Evolutionary conservation across 2,888 invertebrate genomes (phyloP).

Genomic region (Drosophila melanosoma): DNA sequence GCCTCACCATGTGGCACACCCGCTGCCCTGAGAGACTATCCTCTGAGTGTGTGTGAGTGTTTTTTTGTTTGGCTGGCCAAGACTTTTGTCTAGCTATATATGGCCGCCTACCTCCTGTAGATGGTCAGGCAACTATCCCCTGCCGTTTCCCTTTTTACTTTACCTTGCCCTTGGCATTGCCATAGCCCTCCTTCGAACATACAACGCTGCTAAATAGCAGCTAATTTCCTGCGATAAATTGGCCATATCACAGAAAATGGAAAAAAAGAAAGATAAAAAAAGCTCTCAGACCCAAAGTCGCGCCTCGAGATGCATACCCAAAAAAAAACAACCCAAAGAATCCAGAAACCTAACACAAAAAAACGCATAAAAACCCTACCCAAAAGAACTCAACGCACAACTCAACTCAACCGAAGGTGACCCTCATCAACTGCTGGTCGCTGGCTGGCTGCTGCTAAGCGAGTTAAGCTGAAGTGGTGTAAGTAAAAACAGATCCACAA

Average conservation of each 20-base stretch:
- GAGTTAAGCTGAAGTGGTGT: conserved; percentile 78
- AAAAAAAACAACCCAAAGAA: conserved; percentile 11
- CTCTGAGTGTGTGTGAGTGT: background rate
- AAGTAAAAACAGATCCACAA: conserved; percentile 65
- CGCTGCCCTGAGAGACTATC: conserved; percentile 18
- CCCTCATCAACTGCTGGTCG: conserved; percentile 63
- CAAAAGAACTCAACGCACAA: background rate
- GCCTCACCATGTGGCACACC: conserved; percentile 51
- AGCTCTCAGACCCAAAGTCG: conserved; percentile 45
- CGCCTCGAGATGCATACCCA: conserved; percentile 12
- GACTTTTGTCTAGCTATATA: conserved; percentile 9
- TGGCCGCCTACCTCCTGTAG: conserved; percentile 19
- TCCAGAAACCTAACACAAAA: conserved; percentile 5
- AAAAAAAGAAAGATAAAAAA: conserved; percentile 10
- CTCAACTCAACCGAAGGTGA: conserved; percentile 37
- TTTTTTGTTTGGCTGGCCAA: background rate
- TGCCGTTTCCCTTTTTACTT: background rate
- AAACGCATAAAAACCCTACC: background rate
- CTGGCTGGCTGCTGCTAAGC: conserved; percentile 6
- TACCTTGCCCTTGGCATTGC: background rate
- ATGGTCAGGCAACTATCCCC: conserved; percentile 4
- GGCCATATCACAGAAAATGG: conserved; percentile 71
- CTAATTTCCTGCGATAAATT: conserved; percentile 83
- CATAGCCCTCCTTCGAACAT: conserved; percentile 37
- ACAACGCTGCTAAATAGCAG: conserved; percentile 81